Evolutionary conservation across 2,888 invertebrate species (phyloP).

Genomic region (Bedellia somnulentella): DNA sequence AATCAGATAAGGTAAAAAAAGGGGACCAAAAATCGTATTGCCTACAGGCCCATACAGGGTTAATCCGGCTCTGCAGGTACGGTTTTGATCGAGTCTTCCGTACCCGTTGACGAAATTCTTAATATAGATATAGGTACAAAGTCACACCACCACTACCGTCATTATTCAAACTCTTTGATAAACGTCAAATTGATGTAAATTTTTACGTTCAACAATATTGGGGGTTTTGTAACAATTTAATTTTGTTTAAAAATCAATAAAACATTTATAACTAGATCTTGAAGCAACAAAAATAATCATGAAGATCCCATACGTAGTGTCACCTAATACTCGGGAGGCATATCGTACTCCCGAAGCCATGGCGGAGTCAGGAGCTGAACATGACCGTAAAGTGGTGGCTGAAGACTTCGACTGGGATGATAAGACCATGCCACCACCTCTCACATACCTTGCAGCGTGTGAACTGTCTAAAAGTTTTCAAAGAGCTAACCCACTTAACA

Average conservation of each 20-base stretch:
- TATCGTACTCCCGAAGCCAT: constrained; percentile 27
- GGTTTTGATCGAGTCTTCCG: too few relatives aligned
- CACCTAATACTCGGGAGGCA: constrained; percentile 24
- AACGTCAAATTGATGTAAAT: too few relatives aligned
- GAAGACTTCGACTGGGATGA: constrained; percentile 51
- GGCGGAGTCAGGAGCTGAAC: constrained; percentile 24
- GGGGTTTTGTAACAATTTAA: too few relatives aligned
- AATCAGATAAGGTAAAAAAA: too few relatives aligned
- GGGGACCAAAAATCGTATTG: too few relatives aligned
- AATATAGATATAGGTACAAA: too few relatives aligned
- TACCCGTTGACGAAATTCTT: too few relatives aligned
- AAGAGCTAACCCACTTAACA: constrained; percentile 51
- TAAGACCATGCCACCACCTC: constrained; percentile 35
- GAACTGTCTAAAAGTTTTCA: constrained; percentile 38
- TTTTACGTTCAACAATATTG: too few relatives aligned
- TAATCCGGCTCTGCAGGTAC: too few relatives aligned
- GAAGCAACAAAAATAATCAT: constrained; percentile 16
- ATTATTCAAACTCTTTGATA: too few relatives aligned
- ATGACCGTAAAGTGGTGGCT: constrained; percentile 28
- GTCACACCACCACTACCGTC: too few relatives aligned
- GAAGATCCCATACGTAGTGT: constrained; percentile 47
- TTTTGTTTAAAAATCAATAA: not conserved
- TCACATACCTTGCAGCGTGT: constrained; percentile 30
- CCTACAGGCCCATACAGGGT: too few relatives aligned
- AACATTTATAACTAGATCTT: not conserved